Evolutionary conservation across 2,113 vertebrate species (phyloP), one percentile per base, ranked within the genome.

Genomic region (Sakesphorus luctuosus): DNA sequence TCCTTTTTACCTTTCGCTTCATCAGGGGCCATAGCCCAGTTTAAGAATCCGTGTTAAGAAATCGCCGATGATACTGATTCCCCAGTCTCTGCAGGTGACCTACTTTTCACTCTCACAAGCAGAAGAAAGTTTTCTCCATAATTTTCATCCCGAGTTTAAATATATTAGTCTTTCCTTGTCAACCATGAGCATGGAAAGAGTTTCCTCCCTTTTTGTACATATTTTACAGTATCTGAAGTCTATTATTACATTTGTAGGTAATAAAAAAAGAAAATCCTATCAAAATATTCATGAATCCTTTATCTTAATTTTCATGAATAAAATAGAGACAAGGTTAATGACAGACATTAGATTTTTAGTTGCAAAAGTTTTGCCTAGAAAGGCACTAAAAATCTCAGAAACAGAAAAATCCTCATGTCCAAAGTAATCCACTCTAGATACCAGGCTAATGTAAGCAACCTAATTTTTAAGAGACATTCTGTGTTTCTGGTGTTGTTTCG

Each of bases 1-100:
- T 95, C n/a, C 8, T 87, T 92, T 66, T 73, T 35, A 88, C 71
- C 67, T 46, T 90, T 80, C 25, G 14, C 71, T 93, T 90, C 72
- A 66, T 66, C 59, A 47, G 28, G 23, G 43, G 23, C 67, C 66
- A 74, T 7, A 87, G 44, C 28, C n/a, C 52, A 43, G 23, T 94
- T 94, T 66, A 78, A 88, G 58, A 91, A 75, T 25, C 3, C 10
- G 85, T 81, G 66, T 10, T 3, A 13, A 84, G 73, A 79, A n/a
- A 35, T 8, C 0, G 16, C 31, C 1, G 1, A 40, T 53, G 11
- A n/a, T 65, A 44, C 14, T 0, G 4, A 47, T 13, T 71, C 46
- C 36, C 21, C 36, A 71, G 59, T 67, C 61, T 76, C 72, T 84
- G 28, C 49, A 86, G 36, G 46, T 66, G 56, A 44, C 38, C 46